These are phyloP conservation scores for Podarcis lilfordi DNA, from an alignment of 2,797 vertebrate species.

Conservation along the genomic window DNA sequence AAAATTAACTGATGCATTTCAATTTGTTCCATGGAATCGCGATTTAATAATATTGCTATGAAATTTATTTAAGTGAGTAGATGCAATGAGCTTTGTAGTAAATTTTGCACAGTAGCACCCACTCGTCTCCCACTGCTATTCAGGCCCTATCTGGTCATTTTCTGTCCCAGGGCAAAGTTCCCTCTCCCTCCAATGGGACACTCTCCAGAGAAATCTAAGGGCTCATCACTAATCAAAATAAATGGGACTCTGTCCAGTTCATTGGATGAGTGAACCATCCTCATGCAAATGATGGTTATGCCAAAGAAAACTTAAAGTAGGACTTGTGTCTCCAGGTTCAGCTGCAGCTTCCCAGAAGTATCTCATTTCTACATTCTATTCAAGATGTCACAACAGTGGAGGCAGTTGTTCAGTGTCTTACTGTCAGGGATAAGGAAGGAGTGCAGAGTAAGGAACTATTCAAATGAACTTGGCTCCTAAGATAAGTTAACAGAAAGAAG, in stretches of 20 bases:
- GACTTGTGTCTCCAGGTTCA: not conserved
- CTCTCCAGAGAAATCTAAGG: not conserved
- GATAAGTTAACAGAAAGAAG: not conserved
- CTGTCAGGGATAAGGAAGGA: not conserved
- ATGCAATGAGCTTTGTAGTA: not conserved
- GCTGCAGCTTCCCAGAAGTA: not conserved
- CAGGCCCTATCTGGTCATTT: not conserved
- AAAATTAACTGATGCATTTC: constrained; percentile 38
- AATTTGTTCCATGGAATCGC: constrained; percentile 28
- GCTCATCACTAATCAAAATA: not conserved
- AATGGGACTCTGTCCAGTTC: not conserved
- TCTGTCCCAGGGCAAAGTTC: not conserved
- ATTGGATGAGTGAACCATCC: not conserved
- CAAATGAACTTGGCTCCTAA: not conserved
- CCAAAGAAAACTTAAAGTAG: not conserved
- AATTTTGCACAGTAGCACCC: not conserved
- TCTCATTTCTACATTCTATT: not conserved
- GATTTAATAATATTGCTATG: constrained; percentile 13
- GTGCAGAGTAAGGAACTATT: not conserved
- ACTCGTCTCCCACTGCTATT: not conserved
- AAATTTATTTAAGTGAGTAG: not conserved
- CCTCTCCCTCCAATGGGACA: too few species aligned
- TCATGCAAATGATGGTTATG: not conserved
- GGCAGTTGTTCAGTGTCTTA: not conserved
- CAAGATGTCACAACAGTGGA: not conserved